These are phyloP conservation scores for Rhinichthys klamathensis DNA, from an alignment of 2,113 vertebrate genomes.

Conservation along the genomic window DNA sequence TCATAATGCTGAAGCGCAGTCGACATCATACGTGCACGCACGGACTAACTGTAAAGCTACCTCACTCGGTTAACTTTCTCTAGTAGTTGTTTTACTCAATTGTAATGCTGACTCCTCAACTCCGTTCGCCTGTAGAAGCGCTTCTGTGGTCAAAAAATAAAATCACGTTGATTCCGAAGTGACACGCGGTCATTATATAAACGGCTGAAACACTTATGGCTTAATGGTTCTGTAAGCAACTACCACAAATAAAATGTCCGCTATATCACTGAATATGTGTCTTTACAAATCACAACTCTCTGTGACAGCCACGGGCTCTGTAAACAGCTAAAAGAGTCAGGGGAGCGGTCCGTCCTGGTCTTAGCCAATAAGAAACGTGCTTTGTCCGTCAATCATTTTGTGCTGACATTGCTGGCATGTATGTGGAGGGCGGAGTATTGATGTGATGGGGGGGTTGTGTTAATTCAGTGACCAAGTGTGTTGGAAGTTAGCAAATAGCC, in stretches of 20 bases:
- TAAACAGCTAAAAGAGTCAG: background rate
- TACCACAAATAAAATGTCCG: background rate
- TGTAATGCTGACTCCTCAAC: background rate
- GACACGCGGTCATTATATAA: constrained; percentile 69
- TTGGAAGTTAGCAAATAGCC: background rate
- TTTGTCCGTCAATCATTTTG: constrained; percentile 6
- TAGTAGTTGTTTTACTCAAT: background rate
- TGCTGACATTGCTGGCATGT: background rate
- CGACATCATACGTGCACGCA: constrained; percentile 55
- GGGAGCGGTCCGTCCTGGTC: background rate
- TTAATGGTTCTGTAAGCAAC: constrained; percentile 40
- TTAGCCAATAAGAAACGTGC: constrained; percentile 11
- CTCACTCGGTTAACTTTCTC: constrained; percentile 7
- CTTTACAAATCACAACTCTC: constrained; percentile 1
- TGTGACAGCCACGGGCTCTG: background rate
- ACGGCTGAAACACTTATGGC: constrained; percentile 56
- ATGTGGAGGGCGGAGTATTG: background rate
- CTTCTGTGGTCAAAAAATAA: background rate
- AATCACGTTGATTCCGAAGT: background rate
- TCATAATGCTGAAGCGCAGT: constrained; percentile 74
- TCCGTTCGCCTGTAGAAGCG: background rate
- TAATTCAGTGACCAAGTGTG: background rate
- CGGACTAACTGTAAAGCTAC: background rate
- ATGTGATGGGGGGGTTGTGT: background rate
- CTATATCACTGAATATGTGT: background rate